Evolutionary conservation across 2,113 vertebrate genomes (phyloP), one percentile per base, ranked within the genome.

Genomic region (Haemorhous mexicanus): DNA sequence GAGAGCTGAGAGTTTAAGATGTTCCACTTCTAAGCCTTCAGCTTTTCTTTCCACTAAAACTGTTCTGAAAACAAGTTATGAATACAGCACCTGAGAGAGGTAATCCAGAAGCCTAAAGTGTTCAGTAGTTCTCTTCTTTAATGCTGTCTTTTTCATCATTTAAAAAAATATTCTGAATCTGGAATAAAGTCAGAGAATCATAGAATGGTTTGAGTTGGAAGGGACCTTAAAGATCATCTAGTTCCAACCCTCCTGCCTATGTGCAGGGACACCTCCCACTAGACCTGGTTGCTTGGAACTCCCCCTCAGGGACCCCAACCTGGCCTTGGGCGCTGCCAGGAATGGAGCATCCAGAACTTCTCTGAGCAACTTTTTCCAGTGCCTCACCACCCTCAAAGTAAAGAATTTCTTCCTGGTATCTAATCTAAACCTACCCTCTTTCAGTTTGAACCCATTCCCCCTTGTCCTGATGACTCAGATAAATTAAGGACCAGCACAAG

Each of bases 251-350:
- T 67, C 17, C 52, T 67, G 35, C 32, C 28, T 11, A 0, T 27
- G 47, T 44, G 4, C 39, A 75, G 24, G 13, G 46, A 24, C 39
- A 61, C 23, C 24, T 75, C 27, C 10, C 16, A 35, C 30, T 55
- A 43, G 55, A 76, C 21, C 30, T 0, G 0, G 7, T 55, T 76
- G 20, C 39, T 68, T 3, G 1, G 32, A 59, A 17, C 22, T 22
- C 14, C 9, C 23, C 17, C 37, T 50, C 26, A 41, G 43, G 21
- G 26, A 32, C 21, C 9, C 16, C 37, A 43, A 0, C 21, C 17
- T 55, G 47, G 4, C 26, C 32, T 32, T 43, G 32, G 35, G 32
- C 47, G 32, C 17, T 27, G 8, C 15, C 55, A 69, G 47, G 47
- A 3, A 23, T 35, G 26, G 35, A 10, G 4, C 26, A 49, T 49